Base-by-base conservation (phyloP, 2,113 vertebrate species). In the Mustelus asterias region DNA sequence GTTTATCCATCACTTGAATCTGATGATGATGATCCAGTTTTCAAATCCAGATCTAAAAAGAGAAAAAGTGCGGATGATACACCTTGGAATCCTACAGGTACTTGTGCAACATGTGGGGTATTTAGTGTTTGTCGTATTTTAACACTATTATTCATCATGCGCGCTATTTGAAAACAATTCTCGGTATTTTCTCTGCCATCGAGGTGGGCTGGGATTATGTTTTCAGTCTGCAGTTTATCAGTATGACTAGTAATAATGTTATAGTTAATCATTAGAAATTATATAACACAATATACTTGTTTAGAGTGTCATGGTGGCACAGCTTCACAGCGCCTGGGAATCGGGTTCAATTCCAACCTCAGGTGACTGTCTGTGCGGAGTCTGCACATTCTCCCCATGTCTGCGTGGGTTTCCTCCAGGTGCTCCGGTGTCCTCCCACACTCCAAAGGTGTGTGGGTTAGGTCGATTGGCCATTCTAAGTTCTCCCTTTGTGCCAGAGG, bases 1-100 rank as follows among this genome's bases (percentile, higher is more conserved):
- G 99, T 99, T 97, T 99, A 99, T 96, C 99, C 99, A 8, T 99
- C 99, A 16, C 97, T 99, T 83, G 99, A 99, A 97, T 99, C 99
- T 8, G 99, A 99, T 0, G 99, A 99, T 97, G 99, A 99, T 97
- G 99, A 99, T 97, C 99, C 99, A 1, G 98, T 99, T 63, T 99
- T 99, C 98, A 99, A 99, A 97, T 99, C 99, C 10, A 98, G 99
- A 97, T 99, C 99, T n/a, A 99, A 99, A 98, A 99, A 99, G 96
- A 98, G 99, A 97, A 99, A 99, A 98, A 98, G 98, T 96, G 99
- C 98, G 0, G 99, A 99, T 2, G 99, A 99, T 95, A 99, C 99
- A 95, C 99, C 99, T 0, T 99, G 99, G 97, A 99, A 99, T 96
- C 99, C 99, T 0, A 99, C 99, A 92, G 99, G 99, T 99, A 97